These are phyloP conservation scores for Mythimna ferrago DNA, from an alignment of 2,888 invertebrate species.

Conservation along the genomic window DNA sequence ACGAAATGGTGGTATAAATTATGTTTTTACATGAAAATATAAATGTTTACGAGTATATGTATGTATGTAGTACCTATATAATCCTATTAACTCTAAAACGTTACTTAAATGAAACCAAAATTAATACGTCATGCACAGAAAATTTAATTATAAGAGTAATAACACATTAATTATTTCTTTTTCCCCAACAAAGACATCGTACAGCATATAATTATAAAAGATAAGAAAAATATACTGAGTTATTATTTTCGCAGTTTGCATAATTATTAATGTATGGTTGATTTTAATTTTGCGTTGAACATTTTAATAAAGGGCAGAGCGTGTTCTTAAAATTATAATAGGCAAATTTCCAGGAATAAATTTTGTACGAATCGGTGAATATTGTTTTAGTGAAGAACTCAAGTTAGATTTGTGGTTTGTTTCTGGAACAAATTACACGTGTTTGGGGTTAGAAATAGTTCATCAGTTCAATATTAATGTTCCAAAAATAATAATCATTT, in stretches of 20 bases:
- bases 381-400: neutral
- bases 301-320: neutral
- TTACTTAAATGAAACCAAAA: conserved; percentile 13
- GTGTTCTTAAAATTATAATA: conserved; percentile 1
- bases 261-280: conserved; percentile 26
- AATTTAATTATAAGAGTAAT: conserved; percentile 25
- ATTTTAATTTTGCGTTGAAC: conserved; percentile 11
- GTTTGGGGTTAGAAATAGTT: no score
- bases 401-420: no score
- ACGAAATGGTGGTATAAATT: conserved; percentile 29
- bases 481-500: no score
- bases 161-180: conserved; percentile 24
- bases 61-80: no score
- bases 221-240: conserved; percentile 2
- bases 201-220: conserved; percentile 1
- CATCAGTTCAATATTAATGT: no score
- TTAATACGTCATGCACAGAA: conserved; percentile 45
- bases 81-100: neutral
- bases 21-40: neutral
- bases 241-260: conserved; percentile 26
- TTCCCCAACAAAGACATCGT: neutral
- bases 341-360: conserved; percentile 1
- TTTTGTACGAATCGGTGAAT: neutral
- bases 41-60: no score
- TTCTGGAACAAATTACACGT: no score